phyloP scores from a whole-genome alignment of 2,797 vertebrate species.

The Hemibagrus guttatus region DNA sequence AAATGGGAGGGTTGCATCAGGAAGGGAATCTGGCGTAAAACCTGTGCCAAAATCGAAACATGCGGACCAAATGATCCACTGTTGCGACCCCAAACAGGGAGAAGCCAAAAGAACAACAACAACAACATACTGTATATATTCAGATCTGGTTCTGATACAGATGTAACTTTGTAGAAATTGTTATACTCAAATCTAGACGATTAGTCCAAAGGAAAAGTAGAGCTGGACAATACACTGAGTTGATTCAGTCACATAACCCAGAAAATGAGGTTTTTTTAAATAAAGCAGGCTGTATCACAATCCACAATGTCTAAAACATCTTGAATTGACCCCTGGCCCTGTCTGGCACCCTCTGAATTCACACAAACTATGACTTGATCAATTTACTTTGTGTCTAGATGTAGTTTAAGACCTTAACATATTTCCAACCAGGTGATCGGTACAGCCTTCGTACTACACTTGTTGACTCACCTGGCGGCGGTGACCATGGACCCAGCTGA shows the following conservation, averaged over 20 bases:
- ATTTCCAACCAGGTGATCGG: slow-evolving; percentile 63
- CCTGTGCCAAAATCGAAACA: too few relatives aligned
- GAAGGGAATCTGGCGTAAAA: too few relatives aligned
- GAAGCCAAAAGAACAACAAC: too few relatives aligned
- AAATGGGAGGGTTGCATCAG: too few relatives aligned
- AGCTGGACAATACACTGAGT: background rate
- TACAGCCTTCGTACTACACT: slow-evolving; percentile 65
- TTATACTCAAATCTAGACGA: too few relatives aligned
- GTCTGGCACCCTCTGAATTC: background rate
- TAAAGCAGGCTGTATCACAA: background rate
- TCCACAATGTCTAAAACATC: background rate
- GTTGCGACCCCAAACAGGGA: too few relatives aligned
- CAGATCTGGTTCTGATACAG: background rate
- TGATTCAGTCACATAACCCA: background rate
- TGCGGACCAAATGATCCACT: too few relatives aligned
- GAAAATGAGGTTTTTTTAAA: background rate
- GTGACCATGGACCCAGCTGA: slow-evolving; percentile 75
- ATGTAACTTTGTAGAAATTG: background rate
- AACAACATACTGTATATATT: too few relatives aligned
- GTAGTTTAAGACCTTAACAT: slow-evolving; percentile 5
- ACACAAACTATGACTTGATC: background rate
- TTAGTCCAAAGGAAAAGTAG: background rate
- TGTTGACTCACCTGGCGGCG: slow-evolving; percentile 68
- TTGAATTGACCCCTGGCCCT: background rate
- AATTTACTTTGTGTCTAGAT: background rate